Conservation (phyloP, 2,113 vertebrate genomes). For the Cololabis saira region DNA sequence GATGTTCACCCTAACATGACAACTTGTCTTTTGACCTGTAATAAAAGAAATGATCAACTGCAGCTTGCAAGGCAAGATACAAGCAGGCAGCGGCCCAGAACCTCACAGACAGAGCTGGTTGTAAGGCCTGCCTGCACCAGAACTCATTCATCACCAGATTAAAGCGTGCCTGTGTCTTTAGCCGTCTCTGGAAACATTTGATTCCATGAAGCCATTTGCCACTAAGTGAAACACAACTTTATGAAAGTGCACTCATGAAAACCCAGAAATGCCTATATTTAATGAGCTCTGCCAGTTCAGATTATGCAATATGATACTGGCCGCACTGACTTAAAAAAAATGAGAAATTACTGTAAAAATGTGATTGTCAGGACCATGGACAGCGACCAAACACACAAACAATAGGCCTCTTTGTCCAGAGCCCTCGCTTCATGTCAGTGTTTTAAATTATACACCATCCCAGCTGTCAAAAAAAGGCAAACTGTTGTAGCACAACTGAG, state of each 20-base stretch:
- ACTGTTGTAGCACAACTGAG: too few species aligned
- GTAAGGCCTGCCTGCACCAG: slow-evolving; percentile 34
- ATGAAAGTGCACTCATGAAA: slow-evolving; percentile 64
- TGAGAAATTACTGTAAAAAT: slow-evolving; percentile 58
- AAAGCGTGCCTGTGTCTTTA: slow-evolving; percentile 54
- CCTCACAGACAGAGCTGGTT: slow-evolving; percentile 51
- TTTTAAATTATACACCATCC: slow-evolving; percentile 74
- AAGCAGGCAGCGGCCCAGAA: slow-evolving; percentile 53
- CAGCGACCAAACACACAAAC: slow-evolving; percentile 78
- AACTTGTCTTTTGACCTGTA: slow-evolving; percentile 66
- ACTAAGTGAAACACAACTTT: slow-evolving; percentile 44
- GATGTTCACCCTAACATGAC: slow-evolving; percentile 32
- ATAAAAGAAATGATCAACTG: slow-evolving; percentile 63
- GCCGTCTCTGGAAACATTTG: slow-evolving; percentile 61
- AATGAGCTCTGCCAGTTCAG: slow-evolving; percentile 54
- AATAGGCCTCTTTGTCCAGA: slow-evolving; percentile 76
- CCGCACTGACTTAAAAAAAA: slow-evolving; percentile 33
- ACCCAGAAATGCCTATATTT: slow-evolving; percentile 54
- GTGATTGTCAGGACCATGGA: slow-evolving; percentile 83
- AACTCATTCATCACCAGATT: slow-evolving; percentile 69
- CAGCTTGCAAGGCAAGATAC: slow-evolving; percentile 19
- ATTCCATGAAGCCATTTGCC: slow-evolving; percentile 56
- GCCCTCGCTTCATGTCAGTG: slow-evolving; percentile 62
- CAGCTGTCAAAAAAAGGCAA: slow-evolving; percentile 62
- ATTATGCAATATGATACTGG: slow-evolving; percentile 61